phyloP scores from a whole-genome alignment of 2,797 vertebrate genomes.

The Poeciliopsis turneri region DNA sequence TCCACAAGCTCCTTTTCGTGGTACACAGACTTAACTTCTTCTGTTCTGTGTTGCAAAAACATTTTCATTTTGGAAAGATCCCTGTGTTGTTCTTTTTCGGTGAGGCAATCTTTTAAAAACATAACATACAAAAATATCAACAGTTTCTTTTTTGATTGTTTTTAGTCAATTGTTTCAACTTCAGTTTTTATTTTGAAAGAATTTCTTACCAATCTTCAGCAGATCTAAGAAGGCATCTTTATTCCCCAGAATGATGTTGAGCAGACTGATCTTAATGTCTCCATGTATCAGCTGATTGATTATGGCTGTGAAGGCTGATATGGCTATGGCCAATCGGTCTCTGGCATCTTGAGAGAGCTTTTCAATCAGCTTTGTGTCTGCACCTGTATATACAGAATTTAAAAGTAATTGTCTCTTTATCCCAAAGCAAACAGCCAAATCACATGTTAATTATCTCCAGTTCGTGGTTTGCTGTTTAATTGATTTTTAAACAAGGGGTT shows the following conservation, averaged over 20 bases:
- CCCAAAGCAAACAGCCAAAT: not conserved
- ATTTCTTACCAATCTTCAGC: constrained; percentile 79
- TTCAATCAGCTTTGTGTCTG: constrained; percentile 72
- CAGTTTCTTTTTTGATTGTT: rapidly evolving
- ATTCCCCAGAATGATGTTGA: constrained; percentile 77
- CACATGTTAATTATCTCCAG: not conserved
- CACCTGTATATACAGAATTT: constrained; percentile 69
- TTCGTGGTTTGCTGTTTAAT: not conserved
- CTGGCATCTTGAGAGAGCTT: constrained; percentile 78
- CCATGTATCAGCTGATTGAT: constrained; percentile 63
- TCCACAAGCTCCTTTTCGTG: constrained; percentile 77
- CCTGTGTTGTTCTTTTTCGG: constrained; percentile 62
- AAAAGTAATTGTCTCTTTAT: not conserved
- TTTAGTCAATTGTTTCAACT: not conserved
- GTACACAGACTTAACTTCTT: constrained; percentile 75
- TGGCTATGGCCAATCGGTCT: constrained; percentile 72
- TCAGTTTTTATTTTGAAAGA: not conserved
- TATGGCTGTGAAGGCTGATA: constrained; percentile 75
- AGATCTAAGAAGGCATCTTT: constrained; percentile 74
- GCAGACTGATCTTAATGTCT: constrained; percentile 72
- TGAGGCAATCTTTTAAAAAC: constrained; percentile 73
- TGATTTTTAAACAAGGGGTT: not conserved
- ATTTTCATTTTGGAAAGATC: constrained; percentile 65
- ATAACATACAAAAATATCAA: not conserved
- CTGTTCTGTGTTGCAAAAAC: constrained; percentile 72